Conservation (phyloP, 2,113 vertebrate species). For the Benitochromis conjunctus region DNA sequence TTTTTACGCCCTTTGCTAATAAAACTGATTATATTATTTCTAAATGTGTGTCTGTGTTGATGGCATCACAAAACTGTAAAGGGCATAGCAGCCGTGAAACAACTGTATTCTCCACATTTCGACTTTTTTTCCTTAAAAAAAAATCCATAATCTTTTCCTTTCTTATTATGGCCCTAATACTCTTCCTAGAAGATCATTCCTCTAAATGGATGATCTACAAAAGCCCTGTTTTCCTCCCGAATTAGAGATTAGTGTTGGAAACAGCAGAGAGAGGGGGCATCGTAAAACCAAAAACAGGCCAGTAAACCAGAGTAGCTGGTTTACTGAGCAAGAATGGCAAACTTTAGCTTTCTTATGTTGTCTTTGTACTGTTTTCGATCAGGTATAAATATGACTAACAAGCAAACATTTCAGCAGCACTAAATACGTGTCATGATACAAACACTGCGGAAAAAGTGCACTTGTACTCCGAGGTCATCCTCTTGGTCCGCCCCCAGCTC, state of each 20-base stretch:
- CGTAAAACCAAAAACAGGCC: neutral
- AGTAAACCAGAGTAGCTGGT: neutral
- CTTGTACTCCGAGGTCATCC: neutral
- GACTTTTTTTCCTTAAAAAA: neutral
- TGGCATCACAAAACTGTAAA: neutral
- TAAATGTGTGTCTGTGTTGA: neutral
- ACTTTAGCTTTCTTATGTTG: neutral
- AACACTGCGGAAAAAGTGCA: neutral
- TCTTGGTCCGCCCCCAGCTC: neutral
- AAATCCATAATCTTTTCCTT: accelerated
- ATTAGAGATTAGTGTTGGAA: neutral
- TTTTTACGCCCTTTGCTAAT: neutral
- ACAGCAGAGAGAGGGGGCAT: neutral
- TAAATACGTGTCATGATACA: neutral
- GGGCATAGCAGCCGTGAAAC: neutral
- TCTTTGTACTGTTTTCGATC: neutral
- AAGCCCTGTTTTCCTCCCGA: accelerated
- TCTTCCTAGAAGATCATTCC: neutral
- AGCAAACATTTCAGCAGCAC: neutral
- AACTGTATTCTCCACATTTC: neutral
- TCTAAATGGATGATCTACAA: neutral
- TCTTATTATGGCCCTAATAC: neutral
- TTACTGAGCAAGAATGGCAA: neutral
- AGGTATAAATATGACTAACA: neutral
- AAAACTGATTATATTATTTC: neutral